Conservation (phyloP, 2,888 invertebrate genomes). For the Eupithecia insigniata region DNA sequence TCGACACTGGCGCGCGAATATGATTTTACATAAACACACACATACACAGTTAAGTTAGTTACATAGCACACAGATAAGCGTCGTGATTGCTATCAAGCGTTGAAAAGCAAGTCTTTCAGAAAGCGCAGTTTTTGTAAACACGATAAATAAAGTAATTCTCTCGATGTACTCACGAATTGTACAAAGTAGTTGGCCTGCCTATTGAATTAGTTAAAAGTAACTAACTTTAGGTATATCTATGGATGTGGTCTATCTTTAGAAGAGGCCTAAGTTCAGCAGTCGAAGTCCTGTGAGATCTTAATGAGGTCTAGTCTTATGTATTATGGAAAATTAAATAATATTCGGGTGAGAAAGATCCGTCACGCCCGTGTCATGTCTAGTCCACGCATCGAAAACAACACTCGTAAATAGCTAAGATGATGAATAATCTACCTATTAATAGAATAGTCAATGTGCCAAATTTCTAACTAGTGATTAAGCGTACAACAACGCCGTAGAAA, state of each 20-base stretch:
- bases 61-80: neutral
- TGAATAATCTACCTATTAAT: neutral
- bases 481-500: neutral
- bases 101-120: neutral
- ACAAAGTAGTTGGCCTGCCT: neutral
- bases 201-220: neutral
- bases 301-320: too few relatives aligned
- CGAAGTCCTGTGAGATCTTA: neutral
- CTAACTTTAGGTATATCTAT: neutral
- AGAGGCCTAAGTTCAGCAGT: neutral
- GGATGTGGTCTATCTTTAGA: neutral
- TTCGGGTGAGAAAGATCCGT: neutral
- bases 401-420: neutral
- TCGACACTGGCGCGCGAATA: constrained; percentile 55
- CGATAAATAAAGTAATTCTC: neutral
- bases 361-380: neutral
- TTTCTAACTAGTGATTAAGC: neutral
- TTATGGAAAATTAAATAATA: neutral
- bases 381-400: neutral
- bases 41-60: neutral
- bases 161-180: neutral
- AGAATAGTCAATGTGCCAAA: neutral
- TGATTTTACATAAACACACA: constrained; percentile 33
- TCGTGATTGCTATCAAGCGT: neutral
- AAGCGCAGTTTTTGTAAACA: neutral